phyloP scores from a whole-genome alignment of 2,888 invertebrate genomes.

The Agrilus biguttatus region DNA sequence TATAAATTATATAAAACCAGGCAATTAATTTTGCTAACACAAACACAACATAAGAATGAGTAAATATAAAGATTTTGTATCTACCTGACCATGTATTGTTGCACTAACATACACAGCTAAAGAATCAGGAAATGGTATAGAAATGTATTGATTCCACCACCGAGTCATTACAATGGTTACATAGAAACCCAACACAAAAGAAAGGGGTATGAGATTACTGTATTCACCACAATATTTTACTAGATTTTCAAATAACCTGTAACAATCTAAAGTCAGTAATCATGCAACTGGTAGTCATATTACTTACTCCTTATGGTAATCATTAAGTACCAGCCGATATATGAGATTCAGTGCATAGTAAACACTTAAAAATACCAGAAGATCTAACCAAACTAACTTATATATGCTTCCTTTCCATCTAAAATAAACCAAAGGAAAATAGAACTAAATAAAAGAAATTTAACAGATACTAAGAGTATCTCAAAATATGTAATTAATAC shows the following conservation, averaged over 20 bases:
- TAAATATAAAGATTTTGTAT: slow-evolving; percentile 5
- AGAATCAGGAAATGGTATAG: slow-evolving; percentile 77
- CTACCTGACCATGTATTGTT: slow-evolving; percentile 65
- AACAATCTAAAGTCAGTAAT: slow-evolving; percentile 13
- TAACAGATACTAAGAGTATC: slow-evolving; percentile 14
- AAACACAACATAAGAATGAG: not conserved
- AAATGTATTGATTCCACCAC: slow-evolving; percentile 80
- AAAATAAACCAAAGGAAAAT: slow-evolving; percentile 25
- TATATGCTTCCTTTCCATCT: slow-evolving; percentile 94
- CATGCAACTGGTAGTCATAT: not conserved
- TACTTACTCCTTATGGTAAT: slow-evolving; percentile 53
- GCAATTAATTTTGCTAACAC: not conserved
- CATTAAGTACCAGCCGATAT: slow-evolving; percentile 58
- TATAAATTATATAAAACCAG: slow-evolving; percentile 2
- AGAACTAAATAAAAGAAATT: slow-evolving; percentile 2
- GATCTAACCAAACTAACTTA: slow-evolving; percentile 85
- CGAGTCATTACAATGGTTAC: slow-evolving; percentile 84
- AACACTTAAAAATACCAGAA: slow-evolving; percentile 59
- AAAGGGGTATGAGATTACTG: slow-evolving; percentile 77
- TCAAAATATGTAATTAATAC: slow-evolving; percentile 30
- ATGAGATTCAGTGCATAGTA: slow-evolving; percentile 68
- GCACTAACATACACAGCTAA: slow-evolving; percentile 77
- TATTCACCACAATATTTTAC: slow-evolving; percentile 76
- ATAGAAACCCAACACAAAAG: slow-evolving; percentile 89
- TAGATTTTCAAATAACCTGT: slow-evolving; percentile 66